Evolutionary conservation across 2,888 invertebrate species (phyloP).

Genomic region (Pyrochroa serraticornis): DNA sequence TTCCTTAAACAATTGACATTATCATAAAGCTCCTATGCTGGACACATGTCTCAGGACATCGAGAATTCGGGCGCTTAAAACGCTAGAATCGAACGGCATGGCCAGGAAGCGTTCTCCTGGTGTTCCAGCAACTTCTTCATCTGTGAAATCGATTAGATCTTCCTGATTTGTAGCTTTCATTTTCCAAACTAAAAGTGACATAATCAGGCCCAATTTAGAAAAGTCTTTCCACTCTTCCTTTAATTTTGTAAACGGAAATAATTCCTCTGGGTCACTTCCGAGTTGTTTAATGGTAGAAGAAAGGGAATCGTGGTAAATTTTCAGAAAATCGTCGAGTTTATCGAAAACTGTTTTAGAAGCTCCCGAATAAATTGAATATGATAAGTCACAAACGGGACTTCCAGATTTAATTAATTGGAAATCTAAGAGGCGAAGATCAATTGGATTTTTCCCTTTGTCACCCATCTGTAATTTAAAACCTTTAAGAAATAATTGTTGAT

Average conservation of each 20-base stretch:
- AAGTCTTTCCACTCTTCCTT: slow-evolving; percentile 40
- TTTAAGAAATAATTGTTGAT: too few relatives aligned
- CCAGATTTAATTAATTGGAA: slow-evolving; percentile 39
- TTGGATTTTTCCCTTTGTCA: background rate
- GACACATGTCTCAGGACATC: too few relatives aligned
- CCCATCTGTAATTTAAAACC: background rate
- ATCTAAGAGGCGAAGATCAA: slow-evolving; percentile 33
- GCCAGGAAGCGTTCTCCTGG: too few relatives aligned
- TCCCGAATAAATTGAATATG: slow-evolving; percentile 50
- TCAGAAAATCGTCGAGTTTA: slow-evolving; percentile 43
- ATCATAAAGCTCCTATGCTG: too few relatives aligned
- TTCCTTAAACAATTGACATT: too few relatives aligned
- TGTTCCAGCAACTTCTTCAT: background rate
- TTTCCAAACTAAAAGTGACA: slow-evolving; percentile 31
- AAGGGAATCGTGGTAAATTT: slow-evolving; percentile 47
- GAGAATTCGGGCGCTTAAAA: too few relatives aligned
- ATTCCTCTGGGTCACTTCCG: slow-evolving; percentile 38
- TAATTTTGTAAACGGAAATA: slow-evolving; percentile 45
- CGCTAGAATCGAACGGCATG: too few relatives aligned
- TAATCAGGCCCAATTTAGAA: slow-evolving; percentile 33
- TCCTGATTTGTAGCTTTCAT: slow-evolving; percentile 33
- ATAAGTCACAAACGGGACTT: slow-evolving; percentile 47
- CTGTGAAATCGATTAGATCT: slow-evolving; percentile 28
- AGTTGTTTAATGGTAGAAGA: slow-evolving; percentile 36
- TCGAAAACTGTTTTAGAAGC: slow-evolving; percentile 42